Evolutionary conservation across 2,113 vertebrate species (phyloP).

Genomic region (Fregetta grallaria): DNA sequence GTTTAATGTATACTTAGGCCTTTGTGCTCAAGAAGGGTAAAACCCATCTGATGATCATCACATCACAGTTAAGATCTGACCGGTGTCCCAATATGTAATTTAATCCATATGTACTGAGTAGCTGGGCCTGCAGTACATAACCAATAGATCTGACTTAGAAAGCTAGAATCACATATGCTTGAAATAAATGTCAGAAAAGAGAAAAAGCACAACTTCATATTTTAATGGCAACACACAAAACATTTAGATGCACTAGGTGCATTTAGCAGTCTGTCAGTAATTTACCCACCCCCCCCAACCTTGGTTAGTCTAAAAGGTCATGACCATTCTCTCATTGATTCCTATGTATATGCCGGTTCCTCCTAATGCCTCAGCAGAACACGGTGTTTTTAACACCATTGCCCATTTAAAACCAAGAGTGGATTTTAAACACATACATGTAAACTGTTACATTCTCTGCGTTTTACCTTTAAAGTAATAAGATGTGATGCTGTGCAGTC

Average conservation of each 20-base stretch:
- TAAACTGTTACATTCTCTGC: neutral
- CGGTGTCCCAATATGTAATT: neutral
- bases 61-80: neutral
- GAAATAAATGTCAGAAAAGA: conserved; percentile 30
- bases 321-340: neutral
- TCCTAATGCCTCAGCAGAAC: neutral
- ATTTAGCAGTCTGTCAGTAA: neutral
- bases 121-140: neutral
- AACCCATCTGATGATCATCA: neutral
- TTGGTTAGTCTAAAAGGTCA: neutral
- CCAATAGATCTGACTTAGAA: neutral
- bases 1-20: neutral
- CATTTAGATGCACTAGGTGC: neutral
- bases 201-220: conserved; percentile 1
- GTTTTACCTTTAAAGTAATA: neutral
- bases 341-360: neutral
- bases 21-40: neutral
- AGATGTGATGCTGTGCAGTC: neutral
- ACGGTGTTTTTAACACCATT: neutral
- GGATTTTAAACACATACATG: neutral
- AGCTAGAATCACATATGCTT: neutral
- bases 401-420: neutral
- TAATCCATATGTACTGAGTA: neutral
- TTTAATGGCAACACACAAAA: neutral
- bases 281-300: neutral